phyloP scores from a whole-genome alignment of 2,888 invertebrate species.

The Lepidocyrtinus sp. region DNA sequence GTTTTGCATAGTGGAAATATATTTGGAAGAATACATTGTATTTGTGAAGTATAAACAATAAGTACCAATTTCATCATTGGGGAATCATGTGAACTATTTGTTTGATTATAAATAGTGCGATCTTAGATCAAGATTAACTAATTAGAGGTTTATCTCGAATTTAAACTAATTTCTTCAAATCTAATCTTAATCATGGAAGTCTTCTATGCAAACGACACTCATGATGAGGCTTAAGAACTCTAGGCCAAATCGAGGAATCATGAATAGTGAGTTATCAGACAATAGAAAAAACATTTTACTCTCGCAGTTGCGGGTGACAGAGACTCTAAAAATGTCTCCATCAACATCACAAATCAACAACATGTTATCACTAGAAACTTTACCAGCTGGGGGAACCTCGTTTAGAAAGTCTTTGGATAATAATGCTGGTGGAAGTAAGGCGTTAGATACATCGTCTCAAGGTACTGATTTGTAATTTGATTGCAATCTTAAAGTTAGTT shows the following conservation, averaged over 20 bases:
- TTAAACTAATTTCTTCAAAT: too few relatives aligned
- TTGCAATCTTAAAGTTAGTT: too few relatives aligned
- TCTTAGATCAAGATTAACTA: too few relatives aligned
- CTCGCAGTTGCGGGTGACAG: slow-evolving; percentile 45
- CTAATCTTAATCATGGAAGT: neutral
- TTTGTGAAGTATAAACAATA: too few relatives aligned
- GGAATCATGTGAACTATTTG: too few relatives aligned
- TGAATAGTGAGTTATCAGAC: slow-evolving; percentile 37
- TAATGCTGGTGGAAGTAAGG: neutral
- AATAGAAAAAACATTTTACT: slow-evolving; percentile 53
- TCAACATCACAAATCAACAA: neutral
- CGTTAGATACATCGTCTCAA: neutral
- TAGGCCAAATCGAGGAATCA: slow-evolving; percentile 52
- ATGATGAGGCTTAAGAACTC: slow-evolving; percentile 55
- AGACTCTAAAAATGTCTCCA: slow-evolving; percentile 29
- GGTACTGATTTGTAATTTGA: too few relatives aligned
- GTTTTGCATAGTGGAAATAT: too few relatives aligned
- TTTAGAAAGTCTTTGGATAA: neutral
- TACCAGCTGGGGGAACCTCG: neutral
- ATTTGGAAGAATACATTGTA: too few relatives aligned
- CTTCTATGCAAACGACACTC: neutral
- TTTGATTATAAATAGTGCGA: too few relatives aligned
- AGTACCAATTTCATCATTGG: too few relatives aligned
- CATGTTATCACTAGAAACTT: neutral
- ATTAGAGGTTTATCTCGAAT: too few relatives aligned